These are phyloP conservation scores for Cercocebus atys DNA, from an alignment of 2,113 vertebrate genomes.

Conservation along the genomic window DNA sequence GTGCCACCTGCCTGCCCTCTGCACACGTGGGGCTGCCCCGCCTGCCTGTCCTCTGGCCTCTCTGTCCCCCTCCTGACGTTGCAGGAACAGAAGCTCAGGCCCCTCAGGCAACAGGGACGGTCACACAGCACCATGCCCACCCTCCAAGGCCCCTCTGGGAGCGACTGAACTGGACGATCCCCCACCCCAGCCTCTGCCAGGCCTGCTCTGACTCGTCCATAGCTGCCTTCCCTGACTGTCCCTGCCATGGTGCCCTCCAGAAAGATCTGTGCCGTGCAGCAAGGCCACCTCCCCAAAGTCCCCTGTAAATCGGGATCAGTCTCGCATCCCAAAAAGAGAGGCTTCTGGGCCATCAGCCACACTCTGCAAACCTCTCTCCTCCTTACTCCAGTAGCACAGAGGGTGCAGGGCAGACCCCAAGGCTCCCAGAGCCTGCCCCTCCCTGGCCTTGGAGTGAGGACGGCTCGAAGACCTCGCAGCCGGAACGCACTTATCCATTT, in stretches of 20 bases:
- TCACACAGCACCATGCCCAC: rapidly evolving
- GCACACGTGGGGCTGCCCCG: neutral
- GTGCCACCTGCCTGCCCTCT: too few species aligned
- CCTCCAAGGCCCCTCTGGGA: neutral
- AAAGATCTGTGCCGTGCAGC: rapidly evolving
- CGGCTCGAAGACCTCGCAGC: neutral
- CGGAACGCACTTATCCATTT: conserved; percentile 76
- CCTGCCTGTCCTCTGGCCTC: neutral
- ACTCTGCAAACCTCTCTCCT: too few species aligned
- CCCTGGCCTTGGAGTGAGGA: conserved; percentile 40
- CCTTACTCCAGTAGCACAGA: rapidly evolving
- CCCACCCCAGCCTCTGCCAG: rapidly evolving
- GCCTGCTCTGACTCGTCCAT: neutral
- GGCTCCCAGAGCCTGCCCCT: neutral
- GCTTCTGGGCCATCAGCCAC: neutral
- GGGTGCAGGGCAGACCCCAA: neutral
- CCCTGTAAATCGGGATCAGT: neutral
- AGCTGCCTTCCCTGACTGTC: neutral
- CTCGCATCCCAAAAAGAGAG: rapidly evolving
- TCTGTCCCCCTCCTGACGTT: neutral
- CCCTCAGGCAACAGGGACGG: neutral
- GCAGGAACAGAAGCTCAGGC: rapidly evolving
- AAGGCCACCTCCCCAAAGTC: neutral
- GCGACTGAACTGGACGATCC: too few species aligned
- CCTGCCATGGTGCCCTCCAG: neutral